These are phyloP conservation scores for Anadara kagoshimensis DNA, from an alignment of 1,140 invertebrate species.

Conservation along the genomic window DNA sequence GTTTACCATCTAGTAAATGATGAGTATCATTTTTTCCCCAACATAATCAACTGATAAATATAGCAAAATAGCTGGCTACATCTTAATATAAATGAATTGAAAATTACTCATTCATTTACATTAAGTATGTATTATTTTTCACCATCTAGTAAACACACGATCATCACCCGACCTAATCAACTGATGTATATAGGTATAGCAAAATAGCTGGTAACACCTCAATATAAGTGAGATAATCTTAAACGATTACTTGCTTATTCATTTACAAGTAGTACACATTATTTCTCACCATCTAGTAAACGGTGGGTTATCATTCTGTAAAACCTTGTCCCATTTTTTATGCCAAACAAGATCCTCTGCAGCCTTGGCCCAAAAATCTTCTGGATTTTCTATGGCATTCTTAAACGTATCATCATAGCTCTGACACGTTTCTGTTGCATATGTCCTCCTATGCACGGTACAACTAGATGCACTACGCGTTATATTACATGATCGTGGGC, in stretches of 20 bases:
- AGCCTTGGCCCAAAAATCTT: slow-evolving; percentile 90
- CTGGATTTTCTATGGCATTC: slow-evolving; percentile 84
- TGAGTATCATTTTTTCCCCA: too few relatives aligned
- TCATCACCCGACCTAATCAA: too few relatives aligned
- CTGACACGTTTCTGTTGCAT: background rate
- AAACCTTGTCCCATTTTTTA: slow-evolving; percentile 86
- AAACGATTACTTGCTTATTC: background rate
- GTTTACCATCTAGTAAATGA: too few relatives aligned
- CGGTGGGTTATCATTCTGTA: slow-evolving; percentile 86
- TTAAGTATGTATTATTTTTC: background rate
- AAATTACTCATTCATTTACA: background rate
- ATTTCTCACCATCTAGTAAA: slow-evolving; percentile 1
- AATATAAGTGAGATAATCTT: background rate
- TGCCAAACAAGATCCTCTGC: slow-evolving; percentile 85
- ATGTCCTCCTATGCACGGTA: background rate
- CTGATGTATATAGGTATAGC: too few relatives aligned
- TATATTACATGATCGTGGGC: background rate
- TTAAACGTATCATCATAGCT: slow-evolving; percentile 81
- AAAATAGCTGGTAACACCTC: too few relatives aligned
- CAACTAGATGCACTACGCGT: background rate
- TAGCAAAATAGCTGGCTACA: too few relatives aligned
- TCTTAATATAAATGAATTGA: too few relatives aligned
- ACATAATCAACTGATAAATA: too few relatives aligned
- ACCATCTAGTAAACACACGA: slow-evolving; percentile 72
- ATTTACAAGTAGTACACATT: background rate